Evolutionary conservation across 1,140 invertebrate genomes (phyloP).

Genomic region (Antheraea pernyi): DNA sequence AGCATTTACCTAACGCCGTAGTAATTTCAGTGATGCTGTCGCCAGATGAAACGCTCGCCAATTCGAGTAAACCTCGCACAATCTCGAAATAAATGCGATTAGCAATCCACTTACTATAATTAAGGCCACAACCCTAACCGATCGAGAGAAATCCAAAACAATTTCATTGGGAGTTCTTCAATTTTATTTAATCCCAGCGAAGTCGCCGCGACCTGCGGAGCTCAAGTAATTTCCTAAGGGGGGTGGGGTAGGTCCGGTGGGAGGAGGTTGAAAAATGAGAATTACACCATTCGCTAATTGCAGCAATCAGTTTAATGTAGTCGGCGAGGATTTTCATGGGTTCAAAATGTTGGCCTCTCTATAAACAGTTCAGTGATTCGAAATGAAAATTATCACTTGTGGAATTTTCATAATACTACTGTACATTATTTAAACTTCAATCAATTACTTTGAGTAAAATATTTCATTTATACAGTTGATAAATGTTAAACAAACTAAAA

Average conservation of each 20-base stretch:
- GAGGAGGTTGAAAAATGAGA: conserved; percentile 63
- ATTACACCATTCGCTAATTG: conserved; percentile 76
- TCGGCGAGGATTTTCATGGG: conserved; percentile 48
- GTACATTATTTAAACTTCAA: background rate
- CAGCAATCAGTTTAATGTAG: conserved; percentile 76
- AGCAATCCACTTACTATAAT: conserved; percentile 63
- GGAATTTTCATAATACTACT: background rate
- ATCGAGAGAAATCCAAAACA: conserved; percentile 63
- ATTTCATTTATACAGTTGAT: background rate
- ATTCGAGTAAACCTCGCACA: conserved; percentile 32
- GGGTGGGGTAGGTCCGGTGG: conserved; percentile 29
- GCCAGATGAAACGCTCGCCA: conserved; percentile 13
- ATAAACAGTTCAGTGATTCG: background rate
- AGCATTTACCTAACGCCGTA: conserved; percentile 18
- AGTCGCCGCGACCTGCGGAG: conserved; percentile 61
- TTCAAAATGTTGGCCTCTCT: conserved; percentile 34
- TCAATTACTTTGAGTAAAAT: background rate
- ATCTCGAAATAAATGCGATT: conserved; percentile 54
- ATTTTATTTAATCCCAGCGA: conserved; percentile 70
- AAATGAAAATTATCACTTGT: background rate
- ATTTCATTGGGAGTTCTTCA: conserved; percentile 60
- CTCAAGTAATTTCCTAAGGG: conserved; percentile 70
- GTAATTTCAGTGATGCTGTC: conserved; percentile 37
- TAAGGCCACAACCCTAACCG: conserved; percentile 49
- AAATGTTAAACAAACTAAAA: background rate